Evolutionary conservation across 37 sponge, comb jelly and placozoan species (phyloP), one percentile per base, ranked within the genome.

Genomic region (Petrosia ficiformis): DNA sequence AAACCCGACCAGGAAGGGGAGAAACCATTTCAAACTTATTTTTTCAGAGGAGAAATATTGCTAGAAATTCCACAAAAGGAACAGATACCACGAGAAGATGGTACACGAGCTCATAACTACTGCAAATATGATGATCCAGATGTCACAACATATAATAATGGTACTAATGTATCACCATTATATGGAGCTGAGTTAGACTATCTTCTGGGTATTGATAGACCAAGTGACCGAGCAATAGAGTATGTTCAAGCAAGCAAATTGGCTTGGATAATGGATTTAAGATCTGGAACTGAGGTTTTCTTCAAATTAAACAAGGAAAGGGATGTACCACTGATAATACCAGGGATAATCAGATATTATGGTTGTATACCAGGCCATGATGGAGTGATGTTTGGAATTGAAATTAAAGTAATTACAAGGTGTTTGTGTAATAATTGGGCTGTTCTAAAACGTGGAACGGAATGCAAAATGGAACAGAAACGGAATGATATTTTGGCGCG

Each of bases 301-400:
- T 63, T 85, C 25, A 44, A 44, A 22, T 82, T 87, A n/a, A 44
- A 54, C 36, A 69, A 70, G 10, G 41, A 32, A 34, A 30, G 14
- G 14, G 14, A 8, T 48, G 54, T 14, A 48, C 14, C 54, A 48
- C n/a, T n/a, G n/a, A 69, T 37, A 43, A 39, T 48, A 31, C 26
- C 14, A 57, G 88, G 82, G 42, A 34, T 42, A 5, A 57, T 88
- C 21, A 42, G 70, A 16, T 82, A 68, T 54, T 16, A 52, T 73
- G 88, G 88, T 56, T 22, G 22, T 26, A 39, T 82, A 32, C 31
- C 28, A 57, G 44, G 39, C 10, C n/a, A 35, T 11, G 44, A 68
- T 0, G 91, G 91, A 5, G 82, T 38, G 0, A 37, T 26, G 28
- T 90, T 90, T 86, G 91, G 91, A 68, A 82, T 90, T 29, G 91